Evolutionary conservation across 2,888 invertebrate species (phyloP), one percentile per base, ranked within the genome.

Genomic region (Caenorhabditis sp.): DNA sequence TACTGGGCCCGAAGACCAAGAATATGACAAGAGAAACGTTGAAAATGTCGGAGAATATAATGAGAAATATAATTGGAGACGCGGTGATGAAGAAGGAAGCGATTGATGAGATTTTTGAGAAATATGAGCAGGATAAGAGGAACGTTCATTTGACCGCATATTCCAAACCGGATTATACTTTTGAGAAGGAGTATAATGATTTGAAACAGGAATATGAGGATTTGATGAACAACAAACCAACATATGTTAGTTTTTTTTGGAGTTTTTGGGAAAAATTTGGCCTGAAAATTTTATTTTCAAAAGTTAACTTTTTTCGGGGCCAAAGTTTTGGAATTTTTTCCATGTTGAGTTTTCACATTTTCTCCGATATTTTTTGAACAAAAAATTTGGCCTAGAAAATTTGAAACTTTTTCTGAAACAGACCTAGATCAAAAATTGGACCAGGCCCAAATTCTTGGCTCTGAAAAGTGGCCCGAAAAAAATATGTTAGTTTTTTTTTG

Each of bases 401-500:
- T n/a, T n/a, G n/a, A n/a, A n/a, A n/a, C n/a, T n/a, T n/a, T n/a
- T n/a, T n/a, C n/a, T n/a, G n/a, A n/a, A n/a, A n/a, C n/a, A n/a
- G n/a, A n/a, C n/a, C n/a, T n/a, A n/a, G n/a, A n/a, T n/a, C n/a
- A n/a, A n/a, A n/a, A n/a, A n/a, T n/a, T n/a, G n/a, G n/a, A n/a
- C n/a, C n/a, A n/a, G n/a, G n/a, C n/a, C n/a, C n/a, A n/a, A n/a
- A n/a, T n/a, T n/a, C n/a, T n/a, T n/a, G n/a, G n/a, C n/a, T n/a
- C n/a, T n/a, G n/a, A n/a, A n/a, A n/a, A n/a, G 14, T 53, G 61
- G 26, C 31, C 62, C 1, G n/a, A 26, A 1, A 54, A 62, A 1
- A 58, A 66, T 27, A 62, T 57, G 8, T 50, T 49, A 14, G 50
- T 36, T 23, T 50, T 71, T 3, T 54, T n/a, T n/a, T n/a, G n/a